Base-by-base conservation (phyloP, 2,888 invertebrate species). In the Sphaerophoria taeniata region DNA sequence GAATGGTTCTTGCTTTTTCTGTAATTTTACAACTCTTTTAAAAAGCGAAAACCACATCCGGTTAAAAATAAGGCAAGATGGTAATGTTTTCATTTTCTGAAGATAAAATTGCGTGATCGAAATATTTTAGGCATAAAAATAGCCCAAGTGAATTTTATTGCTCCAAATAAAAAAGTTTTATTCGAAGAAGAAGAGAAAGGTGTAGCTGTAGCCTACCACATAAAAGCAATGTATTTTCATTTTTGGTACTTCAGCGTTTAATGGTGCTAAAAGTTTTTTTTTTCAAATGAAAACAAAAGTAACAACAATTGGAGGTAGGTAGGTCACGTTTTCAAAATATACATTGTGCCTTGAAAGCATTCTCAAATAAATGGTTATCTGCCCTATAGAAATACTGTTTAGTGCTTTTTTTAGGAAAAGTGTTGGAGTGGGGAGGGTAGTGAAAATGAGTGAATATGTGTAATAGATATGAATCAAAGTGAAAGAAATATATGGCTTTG, bases 251-350 rank as follows among this genome's bases (percentile, higher is more conserved):
- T 14, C 6, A 6, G 43, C 6, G 14, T 61, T 61, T 45, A 61
- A 45, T 61, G 61, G 24, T 31, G 45, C n/a, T 24, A 61, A 47
- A 61, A 43, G 24, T 24, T 60, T 60, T 43, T 60, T 60, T 43
- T 4, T 34, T 60, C 43, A 12, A 24, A 3, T 6, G 11, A 56
- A 56, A 4, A 34, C 9, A 58, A 56, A 56, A 58, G 4, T 14
- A 16, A 47, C 24, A 63, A n/a, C 63, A 47, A 45, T 61, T 7
- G 6, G 45, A 47, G 33, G 14, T 24, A 24, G 24, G 24, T 24
- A 63, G 3, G 63, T 63, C 63, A 63, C 47, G 63, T 63, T 47
- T 11, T 45, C 14, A 33, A 31, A 2, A 2, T 0, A 58, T 6
- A 58, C 6, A 45, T 45, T 31, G 31, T 45, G 12, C n/a, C 61